A percentile compares a stretch with the other conserved stretches of the same genome.
phyloP scores from a whole-genome alignment of 2,888 invertebrate genomes.

The Corbicula japonica region DNA sequence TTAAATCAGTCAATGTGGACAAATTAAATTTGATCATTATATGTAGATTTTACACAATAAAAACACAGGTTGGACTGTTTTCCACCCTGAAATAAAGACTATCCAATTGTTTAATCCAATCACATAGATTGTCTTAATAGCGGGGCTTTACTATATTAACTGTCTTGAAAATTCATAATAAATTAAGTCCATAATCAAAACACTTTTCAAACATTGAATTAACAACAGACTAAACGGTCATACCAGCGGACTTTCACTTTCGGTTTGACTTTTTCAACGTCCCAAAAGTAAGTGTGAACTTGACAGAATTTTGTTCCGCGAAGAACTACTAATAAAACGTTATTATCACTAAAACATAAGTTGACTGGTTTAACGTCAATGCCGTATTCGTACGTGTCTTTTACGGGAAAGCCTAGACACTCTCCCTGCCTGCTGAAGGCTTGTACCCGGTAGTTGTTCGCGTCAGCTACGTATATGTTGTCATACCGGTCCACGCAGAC shows the following conservation, averaged over 20 bases:
- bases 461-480: constrained; percentile 81
- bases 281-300: constrained; percentile 71
- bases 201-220: too few relatives aligned
- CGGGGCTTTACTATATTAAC: too few relatives aligned
- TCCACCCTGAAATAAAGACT: too few relatives aligned
- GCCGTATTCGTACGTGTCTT: constrained; percentile 71
- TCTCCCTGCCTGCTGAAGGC: constrained; percentile 75
- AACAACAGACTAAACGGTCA: constrained; percentile 31
- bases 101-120: too few relatives aligned
- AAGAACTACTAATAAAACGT: constrained; percentile 69
- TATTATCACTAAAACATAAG: constrained; percentile 57
- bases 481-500: constrained; percentile 75
- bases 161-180: too few relatives aligned
- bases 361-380: constrained; percentile 75
- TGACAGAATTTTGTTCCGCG: constrained; percentile 71
- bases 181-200: too few relatives aligned
- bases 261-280: constrained; percentile 40
- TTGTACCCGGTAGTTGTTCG: constrained; percentile 80
- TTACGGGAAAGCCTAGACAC: constrained; percentile 69
- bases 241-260: constrained; percentile 9
- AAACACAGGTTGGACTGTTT: too few relatives aligned
- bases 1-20: too few relatives aligned
- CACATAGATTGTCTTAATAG: too few relatives aligned
- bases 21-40: too few relatives aligned
- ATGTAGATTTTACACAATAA: too few relatives aligned